A percentile compares a stretch with the other conserved stretches of the same genome.
These are phyloP conservation scores for Heliconius eleuchia DNA, from an alignment of 1,140 invertebrate species.

Conservation along the genomic window DNA sequence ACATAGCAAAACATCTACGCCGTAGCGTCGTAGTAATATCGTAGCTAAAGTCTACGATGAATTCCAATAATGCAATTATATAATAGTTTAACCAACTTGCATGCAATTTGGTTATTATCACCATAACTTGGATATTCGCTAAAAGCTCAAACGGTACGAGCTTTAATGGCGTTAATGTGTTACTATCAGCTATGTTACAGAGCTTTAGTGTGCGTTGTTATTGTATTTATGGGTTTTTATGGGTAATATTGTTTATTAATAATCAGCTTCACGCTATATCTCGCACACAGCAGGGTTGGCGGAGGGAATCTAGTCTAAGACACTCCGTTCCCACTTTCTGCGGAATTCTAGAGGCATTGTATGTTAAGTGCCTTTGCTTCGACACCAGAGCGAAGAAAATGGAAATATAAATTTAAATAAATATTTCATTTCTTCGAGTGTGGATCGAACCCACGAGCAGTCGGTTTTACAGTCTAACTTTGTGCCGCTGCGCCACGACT, in stretches of 20 bases:
- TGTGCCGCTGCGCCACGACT: background rate
- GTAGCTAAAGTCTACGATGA: constrained; percentile 36
- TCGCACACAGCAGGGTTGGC: too few relatives aligned
- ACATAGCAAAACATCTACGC: constrained; percentile 17
- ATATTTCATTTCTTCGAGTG: too few relatives aligned
- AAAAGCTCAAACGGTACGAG: constrained; percentile 41
- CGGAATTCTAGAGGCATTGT: too few relatives aligned
- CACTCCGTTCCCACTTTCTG: too few relatives aligned
- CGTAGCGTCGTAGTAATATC: constrained; percentile 32
- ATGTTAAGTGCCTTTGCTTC: too few relatives aligned
- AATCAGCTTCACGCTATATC: too few relatives aligned
- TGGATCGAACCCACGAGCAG: too few relatives aligned
- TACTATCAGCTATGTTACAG: constrained; percentile 26
- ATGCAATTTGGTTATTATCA: constrained; percentile 44
- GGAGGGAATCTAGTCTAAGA: too few relatives aligned
- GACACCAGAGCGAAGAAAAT: too few relatives aligned
- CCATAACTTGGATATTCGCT: constrained; percentile 42
- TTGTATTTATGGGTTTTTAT: background rate
- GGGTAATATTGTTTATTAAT: background rate
- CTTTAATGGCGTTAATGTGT: constrained; percentile 39
- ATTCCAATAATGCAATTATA: constrained; percentile 43
- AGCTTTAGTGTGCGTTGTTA: constrained; percentile 2
- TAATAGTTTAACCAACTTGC: constrained; percentile 42
- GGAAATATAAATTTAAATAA: too few relatives aligned
- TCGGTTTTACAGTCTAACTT: too few relatives aligned